These are phyloP conservation scores for Drosophila prosaltans DNA, from an alignment of 1,140 invertebrate species.

Conservation along the genomic window DNA sequence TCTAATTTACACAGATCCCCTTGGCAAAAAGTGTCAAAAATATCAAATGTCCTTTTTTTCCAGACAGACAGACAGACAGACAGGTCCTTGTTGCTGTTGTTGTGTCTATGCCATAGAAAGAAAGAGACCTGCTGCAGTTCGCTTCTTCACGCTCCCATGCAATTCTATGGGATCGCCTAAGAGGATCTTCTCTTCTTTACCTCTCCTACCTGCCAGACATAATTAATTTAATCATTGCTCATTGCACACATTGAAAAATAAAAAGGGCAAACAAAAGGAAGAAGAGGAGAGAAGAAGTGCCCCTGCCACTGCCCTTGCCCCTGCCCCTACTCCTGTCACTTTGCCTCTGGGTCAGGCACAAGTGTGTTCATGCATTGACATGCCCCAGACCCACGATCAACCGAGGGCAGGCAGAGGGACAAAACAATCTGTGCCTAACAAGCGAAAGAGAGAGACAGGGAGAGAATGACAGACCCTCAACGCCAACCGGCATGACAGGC, in stretches of 20 bases:
- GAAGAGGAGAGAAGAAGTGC: neutral
- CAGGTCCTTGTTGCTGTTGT: conserved; percentile 18
- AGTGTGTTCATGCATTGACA: conserved; percentile 68
- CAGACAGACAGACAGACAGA: conserved; percentile 13
- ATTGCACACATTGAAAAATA: conserved; percentile 56
- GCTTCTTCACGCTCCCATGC: conserved; percentile 59
- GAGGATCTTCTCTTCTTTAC: conserved; percentile 9
- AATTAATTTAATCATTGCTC: conserved; percentile 80
- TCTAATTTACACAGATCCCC: conserved; percentile 62
- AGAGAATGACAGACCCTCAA: conserved; percentile 17
- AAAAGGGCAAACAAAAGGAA: conserved; percentile 33
- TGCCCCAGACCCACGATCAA: conserved; percentile 71
- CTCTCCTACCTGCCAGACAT: conserved; percentile 65
- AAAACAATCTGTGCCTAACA: conserved; percentile 58
- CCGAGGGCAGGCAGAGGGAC: conserved; percentile 12
- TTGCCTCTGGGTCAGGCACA: conserved; percentile 49
- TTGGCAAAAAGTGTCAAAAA: conserved; percentile 70
- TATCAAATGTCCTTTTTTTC: conserved; percentile 72
- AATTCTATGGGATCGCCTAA: conserved; percentile 52
- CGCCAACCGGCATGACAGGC: conserved; percentile 46
- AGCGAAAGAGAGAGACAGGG: conserved; percentile 23
- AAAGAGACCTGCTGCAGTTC: conserved; percentile 31
- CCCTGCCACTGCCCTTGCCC: conserved; percentile 6
- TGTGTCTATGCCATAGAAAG: neutral
- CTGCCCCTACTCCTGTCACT: neutral